Evolutionary conservation across 2,888 invertebrate genomes (phyloP).

Genomic region (Embidobia sp.): DNA sequence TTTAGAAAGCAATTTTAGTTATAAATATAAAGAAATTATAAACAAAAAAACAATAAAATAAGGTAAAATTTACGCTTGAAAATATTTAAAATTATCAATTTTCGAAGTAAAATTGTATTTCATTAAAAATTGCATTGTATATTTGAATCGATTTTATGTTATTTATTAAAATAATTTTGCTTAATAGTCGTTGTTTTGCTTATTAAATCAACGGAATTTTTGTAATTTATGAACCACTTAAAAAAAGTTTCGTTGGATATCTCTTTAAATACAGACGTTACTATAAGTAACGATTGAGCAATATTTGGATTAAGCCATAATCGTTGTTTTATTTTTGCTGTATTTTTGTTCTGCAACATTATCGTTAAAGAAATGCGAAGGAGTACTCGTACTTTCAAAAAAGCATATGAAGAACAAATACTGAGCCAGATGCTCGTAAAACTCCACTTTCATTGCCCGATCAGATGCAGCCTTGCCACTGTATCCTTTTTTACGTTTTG

Average conservation of each 20-base stretch:
- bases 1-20: too few species aligned
- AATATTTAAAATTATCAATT: too few species aligned
- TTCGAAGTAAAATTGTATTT: too few species aligned
- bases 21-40: too few species aligned
- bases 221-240: too few species aligned
- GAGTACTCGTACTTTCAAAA: slow-evolving; percentile 61
- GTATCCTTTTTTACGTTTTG: slow-evolving; percentile 45
- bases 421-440: slow-evolving; percentile 62
- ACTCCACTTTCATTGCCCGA: slow-evolving; percentile 60
- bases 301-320: slow-evolving; percentile 53
- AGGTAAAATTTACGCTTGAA: too few species aligned
- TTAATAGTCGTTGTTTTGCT: too few species aligned
- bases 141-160: too few species aligned
- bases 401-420: slow-evolving; percentile 65
- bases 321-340: slow-evolving; percentile 34
- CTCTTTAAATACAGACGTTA: slow-evolving; percentile 15
- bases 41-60: too few species aligned
- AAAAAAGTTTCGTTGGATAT: slow-evolving; percentile 6
- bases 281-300: slow-evolving; percentile 14
- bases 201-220: too few species aligned
- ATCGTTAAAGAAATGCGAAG: slow-evolving; percentile 61
- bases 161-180: too few species aligned
- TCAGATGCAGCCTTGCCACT: slow-evolving; percentile 50
- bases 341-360: slow-evolving; percentile 53
- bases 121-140: too few species aligned